phyloP scores from a whole-genome alignment of 2,113 vertebrate species.

The Mormyrus lacerda region DNA sequence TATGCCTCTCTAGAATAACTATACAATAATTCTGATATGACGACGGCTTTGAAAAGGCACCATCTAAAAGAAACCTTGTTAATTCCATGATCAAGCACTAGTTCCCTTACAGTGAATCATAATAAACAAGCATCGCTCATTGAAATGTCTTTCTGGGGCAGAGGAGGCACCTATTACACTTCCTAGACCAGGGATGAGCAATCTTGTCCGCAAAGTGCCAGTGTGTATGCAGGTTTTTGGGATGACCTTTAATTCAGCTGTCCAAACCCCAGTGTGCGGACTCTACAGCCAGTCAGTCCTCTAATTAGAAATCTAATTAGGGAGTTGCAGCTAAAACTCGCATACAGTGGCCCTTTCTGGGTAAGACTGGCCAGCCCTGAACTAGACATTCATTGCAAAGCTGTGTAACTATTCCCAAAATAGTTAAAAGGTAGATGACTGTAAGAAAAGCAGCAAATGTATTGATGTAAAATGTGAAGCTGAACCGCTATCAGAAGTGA shows the following conservation, averaged over 20 bases:
- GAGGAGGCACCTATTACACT: not conserved
- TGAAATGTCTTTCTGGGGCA: not conserved
- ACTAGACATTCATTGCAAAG: not conserved
- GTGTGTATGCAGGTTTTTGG: no score
- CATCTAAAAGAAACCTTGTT: not conserved
- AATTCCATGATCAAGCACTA: not conserved
- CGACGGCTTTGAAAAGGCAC: not conserved
- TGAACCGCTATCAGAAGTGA: not conserved
- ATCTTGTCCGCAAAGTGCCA: no score
- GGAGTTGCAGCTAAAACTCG: no score
- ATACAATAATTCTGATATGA: not conserved
- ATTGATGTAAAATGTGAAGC: not conserved
- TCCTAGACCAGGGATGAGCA: no score
- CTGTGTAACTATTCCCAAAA: slow-evolving; percentile 2
- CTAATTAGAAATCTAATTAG: no score
- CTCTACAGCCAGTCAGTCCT: no score
- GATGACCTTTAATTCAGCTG: no score
- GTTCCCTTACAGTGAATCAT: not conserved
- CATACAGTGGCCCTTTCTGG: no score
- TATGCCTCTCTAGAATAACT: not conserved
- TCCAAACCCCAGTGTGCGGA: no score
- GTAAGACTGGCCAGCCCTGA: no score
- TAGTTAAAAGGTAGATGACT: not conserved
- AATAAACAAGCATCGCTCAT: not conserved
- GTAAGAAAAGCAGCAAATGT: not conserved